Percentiles rank a stretch among this genome's conserved stretches.
These are phyloP conservation scores for Apostichopus californicus DNA, from an alignment of 35 echinoderm and acorn worm genomes.

Conservation along the genomic window DNA sequence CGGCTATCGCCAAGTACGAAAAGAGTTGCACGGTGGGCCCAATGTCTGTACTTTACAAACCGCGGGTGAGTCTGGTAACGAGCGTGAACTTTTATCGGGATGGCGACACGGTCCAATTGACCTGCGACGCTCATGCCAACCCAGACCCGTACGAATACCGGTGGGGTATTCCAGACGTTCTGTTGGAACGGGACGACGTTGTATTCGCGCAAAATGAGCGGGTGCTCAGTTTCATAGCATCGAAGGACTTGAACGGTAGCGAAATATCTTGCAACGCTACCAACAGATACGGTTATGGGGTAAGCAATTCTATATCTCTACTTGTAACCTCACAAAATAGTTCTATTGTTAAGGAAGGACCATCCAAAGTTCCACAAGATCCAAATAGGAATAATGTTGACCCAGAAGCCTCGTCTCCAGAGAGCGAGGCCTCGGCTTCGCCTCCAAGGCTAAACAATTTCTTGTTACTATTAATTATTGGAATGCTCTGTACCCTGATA, in stretches of 20 bases:
- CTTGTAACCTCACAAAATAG: neutral
- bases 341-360: neutral
- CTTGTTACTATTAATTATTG: slow-evolving; percentile 56
- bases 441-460: slow-evolving; percentile 5
- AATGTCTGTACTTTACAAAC: slow-evolving; percentile 65
- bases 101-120: slow-evolving; percentile 46
- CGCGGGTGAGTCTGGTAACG: slow-evolving; percentile 37
- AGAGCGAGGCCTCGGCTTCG: neutral
- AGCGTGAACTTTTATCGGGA: neutral
- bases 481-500: slow-evolving; percentile 67
- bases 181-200: neutral
- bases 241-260: slow-evolving; percentile 18
- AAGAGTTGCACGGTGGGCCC: slow-evolving; percentile 68
- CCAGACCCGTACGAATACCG: slow-evolving; percentile 51
- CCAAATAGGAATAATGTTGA: neutral
- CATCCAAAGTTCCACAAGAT: neutral
- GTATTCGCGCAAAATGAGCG: neutral
- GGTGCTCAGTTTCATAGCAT: neutral
- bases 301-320: neutral
- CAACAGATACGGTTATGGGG: slow-evolving; percentile 18
- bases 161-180: slow-evolving; percentile 22
- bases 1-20: slow-evolving; percentile 36
- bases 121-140: slow-evolving; percentile 60
- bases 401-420: no score
- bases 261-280: slow-evolving; percentile 31